Evolutionary conservation across 2,113 vertebrate genomes (phyloP), one percentile per base, ranked within the genome.

Genomic region (Psilopogon haemacephalus): DNA sequence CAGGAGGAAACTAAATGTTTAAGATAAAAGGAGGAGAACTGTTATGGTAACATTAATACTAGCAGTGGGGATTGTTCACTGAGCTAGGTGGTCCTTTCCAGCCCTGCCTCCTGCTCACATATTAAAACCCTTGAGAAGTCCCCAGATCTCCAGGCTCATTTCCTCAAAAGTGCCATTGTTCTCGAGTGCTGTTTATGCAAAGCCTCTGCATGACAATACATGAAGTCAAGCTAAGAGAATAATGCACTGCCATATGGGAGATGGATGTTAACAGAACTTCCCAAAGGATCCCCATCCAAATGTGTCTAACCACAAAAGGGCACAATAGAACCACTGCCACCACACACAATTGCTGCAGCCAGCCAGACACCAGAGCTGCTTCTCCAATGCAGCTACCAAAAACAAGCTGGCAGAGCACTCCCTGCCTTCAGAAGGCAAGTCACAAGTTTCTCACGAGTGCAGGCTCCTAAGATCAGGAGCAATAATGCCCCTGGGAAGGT

Each of bases 141-240:
- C 89, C 73, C 65, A 76, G 87, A 92, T 79, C 63, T 95, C 91
- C 95, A 95, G 50, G 81, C 94, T 85, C 81, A 11, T 79, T 95
- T 96, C 94, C 94, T 94, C 92, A 95, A 94, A 96, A 96, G 89
- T 75, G 58, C 76, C 11, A 96, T 89, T 95, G 94, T 94, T 96
- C 52, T 12, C 8, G 84, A 72, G 44, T 2, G 64, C 26, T 27
- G 26, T 62, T 96, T 69, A 92, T 89, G 60, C 87, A 95, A 94
- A 87, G 77, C 89, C 86, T 92, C 91, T 94, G 89, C 70, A 72
- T 72, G 85, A 63, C 70, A 60, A 69, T 52, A 63, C 62, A 90
- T 1, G 4, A 71, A 79, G 85, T 48, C 85, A 91, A 60, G 30
- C 56, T n/a, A 12, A 21, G 65, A 82, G 81, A 70, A 89, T 56